Conservation (phyloP, 2,888 invertebrate genomes). For the Leptopilina myrica region DNA sequence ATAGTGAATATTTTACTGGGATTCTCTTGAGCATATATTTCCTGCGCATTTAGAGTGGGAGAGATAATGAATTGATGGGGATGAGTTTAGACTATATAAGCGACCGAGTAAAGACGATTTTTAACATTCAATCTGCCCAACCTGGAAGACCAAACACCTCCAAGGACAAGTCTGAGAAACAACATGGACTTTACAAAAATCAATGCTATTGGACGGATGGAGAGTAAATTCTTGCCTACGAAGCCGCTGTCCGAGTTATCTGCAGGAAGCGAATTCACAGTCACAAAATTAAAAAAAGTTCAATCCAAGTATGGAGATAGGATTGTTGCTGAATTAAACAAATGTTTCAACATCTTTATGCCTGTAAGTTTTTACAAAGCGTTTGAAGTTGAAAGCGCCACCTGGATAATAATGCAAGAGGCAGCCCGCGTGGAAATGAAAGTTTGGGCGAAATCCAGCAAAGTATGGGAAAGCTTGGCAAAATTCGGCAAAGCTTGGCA, state of each 20-base stretch:
- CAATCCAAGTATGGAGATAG: not conserved
- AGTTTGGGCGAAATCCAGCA: too few species aligned
- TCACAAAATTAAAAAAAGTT: not conserved
- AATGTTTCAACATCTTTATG: not conserved
- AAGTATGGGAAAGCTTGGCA: too few species aligned
- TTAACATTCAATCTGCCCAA: too few species aligned
- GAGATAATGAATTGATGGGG: too few species aligned
- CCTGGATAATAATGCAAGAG: not conserved
- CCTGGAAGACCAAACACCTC: not conserved
- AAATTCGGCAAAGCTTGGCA: too few species aligned
- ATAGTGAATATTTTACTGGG: not conserved
- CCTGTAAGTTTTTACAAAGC: not conserved
- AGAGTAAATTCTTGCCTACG: not conserved
- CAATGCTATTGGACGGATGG: not conserved
- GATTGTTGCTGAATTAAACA: not conserved
- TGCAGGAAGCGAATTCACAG: not conserved
- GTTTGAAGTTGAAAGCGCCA: not conserved
- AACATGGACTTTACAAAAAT: not conserved
- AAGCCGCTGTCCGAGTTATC: not conserved
- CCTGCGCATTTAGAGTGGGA: too few species aligned
- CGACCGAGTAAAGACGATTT: too few species aligned
- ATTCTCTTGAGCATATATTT: not conserved
- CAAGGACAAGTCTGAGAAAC: not conserved
- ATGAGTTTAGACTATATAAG: too few species aligned
- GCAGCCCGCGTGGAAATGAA: too few species aligned